Base-by-base conservation (phyloP, 2,113 vertebrate species). In the Casuarius casuarius region DNA sequence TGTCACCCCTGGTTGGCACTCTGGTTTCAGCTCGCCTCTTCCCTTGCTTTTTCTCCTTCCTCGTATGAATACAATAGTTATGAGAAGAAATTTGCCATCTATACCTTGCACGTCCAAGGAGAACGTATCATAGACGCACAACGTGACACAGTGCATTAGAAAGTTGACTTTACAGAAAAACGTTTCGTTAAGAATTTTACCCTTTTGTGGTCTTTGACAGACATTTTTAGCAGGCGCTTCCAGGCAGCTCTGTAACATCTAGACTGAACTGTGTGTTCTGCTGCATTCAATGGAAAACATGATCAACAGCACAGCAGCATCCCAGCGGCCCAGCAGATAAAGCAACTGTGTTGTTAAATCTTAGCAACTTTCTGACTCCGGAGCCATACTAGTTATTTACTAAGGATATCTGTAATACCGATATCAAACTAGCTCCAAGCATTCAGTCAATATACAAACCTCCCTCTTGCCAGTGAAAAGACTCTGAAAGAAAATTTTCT, bases 181-280 rank as follows among this genome's bases (percentile, higher is more conserved):
- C 15, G 67, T 7, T 42, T 80, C 87, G 33, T 31, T 68, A 56
- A 63, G 89, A 68, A 38, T 71, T 87, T 84, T 82, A 80, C 5
- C 91, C 20, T 29, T 54, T 79, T 42, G 38, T 63, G 71, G 67
- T 54, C 31, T 75, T 75, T 44, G 62, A 84, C 15, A n/a, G 74
- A 78, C 70, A 7, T 49, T 94, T 94, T 90, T 81, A 73, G 88
- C 33, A 5, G 84, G 56, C 68, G 93, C 58, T 87, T 94, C 81
- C 71, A 90, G 82, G 52, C 38, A 95, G 26, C 38, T 65, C 35
- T 91, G 67, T 54, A 91, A 68, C 79, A 54, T 63, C 84, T 96
- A 77, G 85, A 86, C 61, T 29, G 42, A 94, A 89, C 52, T n/a
- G 40, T 82, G 85, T 7, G 6, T 73, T 95, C 63, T 87, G 67